Base-by-base conservation (phyloP, 2,797 vertebrate species). In the Gallinago solitaria region DNA sequence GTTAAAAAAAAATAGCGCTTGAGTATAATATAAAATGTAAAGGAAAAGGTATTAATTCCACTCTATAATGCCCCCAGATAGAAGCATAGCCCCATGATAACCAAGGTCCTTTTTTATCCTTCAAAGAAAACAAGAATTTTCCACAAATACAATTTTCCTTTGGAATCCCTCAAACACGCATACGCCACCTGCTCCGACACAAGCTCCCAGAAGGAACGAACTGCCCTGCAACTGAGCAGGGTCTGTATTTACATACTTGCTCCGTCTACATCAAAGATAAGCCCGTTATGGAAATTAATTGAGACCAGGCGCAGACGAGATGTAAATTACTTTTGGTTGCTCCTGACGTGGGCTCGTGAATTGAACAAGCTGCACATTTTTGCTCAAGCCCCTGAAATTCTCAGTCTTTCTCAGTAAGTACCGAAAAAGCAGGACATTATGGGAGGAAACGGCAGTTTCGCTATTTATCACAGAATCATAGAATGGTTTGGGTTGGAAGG, bases 1-100 rank as follows among this genome's bases (percentile, higher is more conserved):
- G 8, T 24, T 59, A 16, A 35, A 43, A 54, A 45, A 20, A 39
- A 39, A 10, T 0, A 27, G 27, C 18, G 15, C 20, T 11, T 1
- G 37, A 47, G 16, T 5, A 3, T 12, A 33, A 11, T 0, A 23
- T 0, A 41, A 43, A 7, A 4, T 13, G 23, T 14, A 37, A 24
- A 33, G 59, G 39, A 27, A 71, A 79, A 79, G 1, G 14, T 30
- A 51, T 11, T 50, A 14, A 45, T 47, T 56, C 17, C 23, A 43
- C 16, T 43, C 43, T 11, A 10, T 37, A 24, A 24, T 33, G 76
- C 77, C 48, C 30, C 24, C 15, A 5, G 13, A 59, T 5, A 39
- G 33, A 50, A 43, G 14, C 6, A 20, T 20, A 17, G 33, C 67
- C 10, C 32, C 9, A 7, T 7, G 59, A 50, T 20, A 75, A 51